phyloP scores from a whole-genome alignment of 2,888 invertebrate species.

The Cheilosia soror region DNA sequence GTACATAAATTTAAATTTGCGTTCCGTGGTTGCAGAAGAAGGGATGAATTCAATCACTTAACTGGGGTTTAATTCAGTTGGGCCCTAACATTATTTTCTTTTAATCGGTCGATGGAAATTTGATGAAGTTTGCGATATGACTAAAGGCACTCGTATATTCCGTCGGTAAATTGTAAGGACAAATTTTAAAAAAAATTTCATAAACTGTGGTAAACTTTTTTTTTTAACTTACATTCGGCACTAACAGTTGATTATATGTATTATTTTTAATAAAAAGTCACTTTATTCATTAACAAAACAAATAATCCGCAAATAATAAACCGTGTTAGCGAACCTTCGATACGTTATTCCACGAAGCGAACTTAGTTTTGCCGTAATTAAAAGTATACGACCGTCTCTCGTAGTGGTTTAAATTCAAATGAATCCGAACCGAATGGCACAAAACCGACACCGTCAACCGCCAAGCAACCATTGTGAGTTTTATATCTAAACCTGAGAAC shows the following conservation, averaged over 20 bases:
- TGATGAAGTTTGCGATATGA: background rate
- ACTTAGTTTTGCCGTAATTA: constrained; percentile 18
- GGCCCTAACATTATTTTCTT: constrained; percentile 1
- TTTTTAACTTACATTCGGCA: constrained; percentile 1
- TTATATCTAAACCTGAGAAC: constrained; percentile 72
- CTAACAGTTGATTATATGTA: background rate
- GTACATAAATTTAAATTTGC: constrained; percentile 70
- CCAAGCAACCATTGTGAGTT: constrained; percentile 72
- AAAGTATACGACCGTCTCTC: constrained; percentile 78
- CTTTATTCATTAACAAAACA: background rate
- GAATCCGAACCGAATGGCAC: constrained; percentile 79
- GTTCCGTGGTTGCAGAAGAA: constrained; percentile 31
- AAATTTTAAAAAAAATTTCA: background rate
- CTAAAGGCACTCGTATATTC: background rate
- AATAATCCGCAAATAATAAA: background rate
- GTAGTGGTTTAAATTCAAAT: constrained; percentile 84
- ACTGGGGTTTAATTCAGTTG: constrained; percentile 38
- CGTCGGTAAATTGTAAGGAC: constrained; percentile 7
- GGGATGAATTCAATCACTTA: constrained; percentile 64
- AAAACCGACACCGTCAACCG: constrained; percentile 61
- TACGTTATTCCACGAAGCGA: background rate
- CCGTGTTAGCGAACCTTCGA: background rate
- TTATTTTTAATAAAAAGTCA: background rate
- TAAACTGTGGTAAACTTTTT: too few relatives aligned
- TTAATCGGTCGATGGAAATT: constrained; percentile 8